These are phyloP conservation scores for Prunella himalayana DNA, from an alignment of 2,113 vertebrate species.

Conservation along the genomic window DNA sequence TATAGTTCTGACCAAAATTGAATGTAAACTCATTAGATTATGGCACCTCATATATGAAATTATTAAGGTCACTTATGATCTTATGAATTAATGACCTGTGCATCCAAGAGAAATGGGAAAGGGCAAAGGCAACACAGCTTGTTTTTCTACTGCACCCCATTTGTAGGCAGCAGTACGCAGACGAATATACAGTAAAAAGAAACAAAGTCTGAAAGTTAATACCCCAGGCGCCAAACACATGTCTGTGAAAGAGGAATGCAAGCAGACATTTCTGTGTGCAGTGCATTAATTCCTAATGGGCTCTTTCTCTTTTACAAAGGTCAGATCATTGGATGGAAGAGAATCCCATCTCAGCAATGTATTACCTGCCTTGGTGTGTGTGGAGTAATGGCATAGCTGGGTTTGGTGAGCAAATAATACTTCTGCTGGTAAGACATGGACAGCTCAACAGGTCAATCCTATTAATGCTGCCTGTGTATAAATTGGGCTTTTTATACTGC, in stretches of 20 bases:
- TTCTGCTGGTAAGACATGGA: background rate
- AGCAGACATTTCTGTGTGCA: constrained; percentile 55
- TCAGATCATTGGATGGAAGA: background rate
- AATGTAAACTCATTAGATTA: background rate
- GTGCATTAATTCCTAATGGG: constrained; percentile 43
- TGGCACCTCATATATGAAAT: background rate
- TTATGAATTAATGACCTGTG: background rate
- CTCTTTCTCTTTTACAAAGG: constrained; percentile 6
- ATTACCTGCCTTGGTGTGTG: background rate
- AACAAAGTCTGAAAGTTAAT: constrained; percentile 75
- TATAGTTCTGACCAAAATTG: background rate
- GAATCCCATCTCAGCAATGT: background rate
- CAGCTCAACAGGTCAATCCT: background rate
- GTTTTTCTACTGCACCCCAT: constrained; percentile 60
- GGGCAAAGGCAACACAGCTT: constrained; percentile 15
- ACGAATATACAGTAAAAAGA: constrained; percentile 62
- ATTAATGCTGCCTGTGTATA: background rate
- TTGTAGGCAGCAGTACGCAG: constrained; percentile 39
- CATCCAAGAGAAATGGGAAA: constrained; percentile 13
- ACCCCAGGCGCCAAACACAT: constrained; percentile 62
- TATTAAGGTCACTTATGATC: background rate
- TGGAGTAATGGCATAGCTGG: background rate
- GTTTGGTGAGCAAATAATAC: background rate
- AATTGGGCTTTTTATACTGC: background rate
- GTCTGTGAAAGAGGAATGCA: constrained; percentile 63